Evolutionary conservation across 2,113 vertebrate genomes (phyloP), one percentile per base, ranked within the genome.

Genomic region (Ochotona princeps): DNA sequence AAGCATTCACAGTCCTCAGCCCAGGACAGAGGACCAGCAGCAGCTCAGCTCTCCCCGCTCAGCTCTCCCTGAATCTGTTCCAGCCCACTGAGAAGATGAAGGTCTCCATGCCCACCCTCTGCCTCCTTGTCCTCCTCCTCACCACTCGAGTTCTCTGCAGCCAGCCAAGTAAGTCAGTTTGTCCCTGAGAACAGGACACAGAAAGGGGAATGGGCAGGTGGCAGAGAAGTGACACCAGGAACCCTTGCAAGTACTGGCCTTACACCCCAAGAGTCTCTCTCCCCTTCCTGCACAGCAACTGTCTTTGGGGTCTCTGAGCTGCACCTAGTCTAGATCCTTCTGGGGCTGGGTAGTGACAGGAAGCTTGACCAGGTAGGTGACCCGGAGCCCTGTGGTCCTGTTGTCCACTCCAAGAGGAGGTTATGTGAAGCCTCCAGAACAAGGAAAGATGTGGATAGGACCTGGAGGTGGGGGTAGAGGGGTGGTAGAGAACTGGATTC

Each of bases 1-100:
- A 57, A 82, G 30, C 6, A 78, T 73, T 93, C 96, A 96, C 87
- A 94, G 96, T 96, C 47, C 94, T 75, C 88, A 54, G 26, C 25
- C 7, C 76, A 79, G 81, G 7, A 44, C 7, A 1, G 9, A 65
- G 0, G 0, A 23, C 83, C 73, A 57, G 49, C 38, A 30, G 44
- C 54, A 17, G 38, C n/a, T 4, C 57, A 4, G 10, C 72, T 38
- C 28, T 25, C 57, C 44, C 54, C 0, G 0, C 54, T 54, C 63
- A 1, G 66, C 30, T 28, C 73, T 87, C 25, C 13, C 23, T 0
- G 11, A 57, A 8, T 5, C 84, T 54, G 35, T 9, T 7, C 65
- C 2, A 5, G 14, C 82, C 73, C 18, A 0, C 74, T 1, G 35
- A 75, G 51, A 94, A 32, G 51, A 93, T 90, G 91, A 91, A 69